Percentiles rank a stretch among this genome's conserved stretches.
Evolutionary conservation across 2,113 vertebrate genomes (phyloP).

Genomic region (Megaceryle maxima): DNA sequence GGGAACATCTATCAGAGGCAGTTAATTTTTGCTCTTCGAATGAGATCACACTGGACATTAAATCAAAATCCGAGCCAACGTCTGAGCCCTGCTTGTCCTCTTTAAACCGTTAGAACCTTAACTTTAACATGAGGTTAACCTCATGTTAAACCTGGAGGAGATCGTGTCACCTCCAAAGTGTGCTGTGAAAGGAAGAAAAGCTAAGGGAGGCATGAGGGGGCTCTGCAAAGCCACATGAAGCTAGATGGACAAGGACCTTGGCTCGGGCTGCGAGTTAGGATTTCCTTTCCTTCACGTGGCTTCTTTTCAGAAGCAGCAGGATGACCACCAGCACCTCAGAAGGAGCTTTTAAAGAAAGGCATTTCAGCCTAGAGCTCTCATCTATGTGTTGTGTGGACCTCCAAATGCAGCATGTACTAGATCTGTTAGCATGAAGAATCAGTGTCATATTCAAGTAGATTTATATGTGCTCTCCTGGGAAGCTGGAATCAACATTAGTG

Average conservation of each 20-base stretch:
- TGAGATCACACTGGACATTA: not conserved
- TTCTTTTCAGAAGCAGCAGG: not conserved
- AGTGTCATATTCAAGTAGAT: not conserved
- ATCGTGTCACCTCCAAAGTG: not conserved
- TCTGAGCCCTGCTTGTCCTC: not conserved
- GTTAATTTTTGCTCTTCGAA: not conserved
- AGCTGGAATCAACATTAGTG: not conserved
- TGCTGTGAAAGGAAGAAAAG: not conserved
- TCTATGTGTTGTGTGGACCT: not conserved
- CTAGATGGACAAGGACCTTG: not conserved
- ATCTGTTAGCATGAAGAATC: not conserved
- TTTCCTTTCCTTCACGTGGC: not conserved
- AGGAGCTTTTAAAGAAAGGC: not conserved
- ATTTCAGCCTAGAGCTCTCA: not conserved
- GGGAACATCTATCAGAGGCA: not conserved
- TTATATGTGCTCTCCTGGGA: not conserved
- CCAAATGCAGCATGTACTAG: not conserved
- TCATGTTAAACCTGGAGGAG: not conserved
- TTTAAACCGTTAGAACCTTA: not conserved
- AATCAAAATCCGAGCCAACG: not conserved
- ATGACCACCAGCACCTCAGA: not conserved
- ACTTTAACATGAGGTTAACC: not conserved
- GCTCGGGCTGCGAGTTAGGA: not conserved
- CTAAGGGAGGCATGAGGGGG: not conserved
- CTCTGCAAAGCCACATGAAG: not conserved